phyloP scores from a whole-genome alignment of 2,113 vertebrate species.

The Rhodinocichla rosea region DNA sequence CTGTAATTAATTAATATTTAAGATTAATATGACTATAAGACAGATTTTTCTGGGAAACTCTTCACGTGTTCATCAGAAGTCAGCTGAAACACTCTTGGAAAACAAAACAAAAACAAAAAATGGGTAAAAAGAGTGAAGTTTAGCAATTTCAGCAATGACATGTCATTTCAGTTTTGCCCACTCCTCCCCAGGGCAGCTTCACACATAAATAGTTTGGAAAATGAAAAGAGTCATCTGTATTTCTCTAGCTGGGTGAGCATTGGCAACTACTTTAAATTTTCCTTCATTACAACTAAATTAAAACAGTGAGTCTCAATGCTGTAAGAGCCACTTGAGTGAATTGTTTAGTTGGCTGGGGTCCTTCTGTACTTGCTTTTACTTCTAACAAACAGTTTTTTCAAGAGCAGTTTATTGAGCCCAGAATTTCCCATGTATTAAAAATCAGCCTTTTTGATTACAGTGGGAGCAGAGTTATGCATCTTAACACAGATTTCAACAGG shows the following conservation, averaged over 20 bases:
- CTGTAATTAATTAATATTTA: neutral
- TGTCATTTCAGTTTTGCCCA: neutral
- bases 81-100: neutral
- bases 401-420: neutral
- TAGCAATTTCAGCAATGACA: neutral
- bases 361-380: neutral
- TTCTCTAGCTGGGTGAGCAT: neutral
- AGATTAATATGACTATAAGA: neutral
- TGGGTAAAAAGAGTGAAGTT: neutral
- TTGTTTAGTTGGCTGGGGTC: neutral
- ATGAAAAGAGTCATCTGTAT: neutral
- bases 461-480: neutral
- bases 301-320: neutral
- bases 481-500: neutral
- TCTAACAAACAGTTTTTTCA: neutral
- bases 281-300: neutral
- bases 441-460: neutral
- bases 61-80: slow-evolving; percentile 8
- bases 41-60: neutral
- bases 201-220: neutral
- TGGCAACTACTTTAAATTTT: neutral
- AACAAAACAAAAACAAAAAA: neutral
- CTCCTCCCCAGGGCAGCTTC: neutral
- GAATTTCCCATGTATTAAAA: slow-evolving; percentile 15
- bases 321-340: neutral